Evolutionary conservation across 2,797 vertebrate genomes (phyloP), one percentile per base, ranked within the genome.

Genomic region (Alcedo quadribrachys): DNA sequence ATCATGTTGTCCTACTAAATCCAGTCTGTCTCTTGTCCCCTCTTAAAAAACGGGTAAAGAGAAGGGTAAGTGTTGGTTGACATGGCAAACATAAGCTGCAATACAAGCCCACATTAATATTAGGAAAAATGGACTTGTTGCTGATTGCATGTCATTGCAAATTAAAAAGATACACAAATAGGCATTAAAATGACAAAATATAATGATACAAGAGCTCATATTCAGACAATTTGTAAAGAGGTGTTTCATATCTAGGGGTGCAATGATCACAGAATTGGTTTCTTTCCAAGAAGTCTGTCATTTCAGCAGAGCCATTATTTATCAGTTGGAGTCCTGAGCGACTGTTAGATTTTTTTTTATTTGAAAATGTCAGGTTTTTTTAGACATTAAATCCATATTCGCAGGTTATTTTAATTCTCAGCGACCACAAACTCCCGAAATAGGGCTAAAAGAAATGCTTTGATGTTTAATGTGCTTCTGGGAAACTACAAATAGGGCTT

Each of bases 241-340:
- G 97, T 97, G 97, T 97, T 97, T 97, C 97, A 97, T 97, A 97
- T 97, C 89, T 94, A 95, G 82, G 95, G 95, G 93, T 95, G 95
- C 96, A 93, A 77, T 95, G 96, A 97, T 97, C 96, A 96, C 93
- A 97, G 96, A 95, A 94, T 86, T 97, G 96, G 97, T 95, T 95
- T 78, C 93, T 91, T 96, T 97, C 96, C 97, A 97, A 97, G 93
- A 96, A 94, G 93, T 93, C 95, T 95, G 83, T 93, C 96, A 95
- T 97, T 97, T 97, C 96, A 97, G 92, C 89, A 92, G 78, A 96
- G 70, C 67, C 91, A 87, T 97, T 97, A 97, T 97, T 97, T 97
- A 97, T 97, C 97, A 96, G 90, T 90, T 89, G 94, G 83, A 94
- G 87, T 92, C 92, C 94, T 95, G 89, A 95, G 87, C 0, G 61